Base-by-base conservation (phyloP, 2,888 invertebrate species). In the Euzophera pinguis region DNA sequence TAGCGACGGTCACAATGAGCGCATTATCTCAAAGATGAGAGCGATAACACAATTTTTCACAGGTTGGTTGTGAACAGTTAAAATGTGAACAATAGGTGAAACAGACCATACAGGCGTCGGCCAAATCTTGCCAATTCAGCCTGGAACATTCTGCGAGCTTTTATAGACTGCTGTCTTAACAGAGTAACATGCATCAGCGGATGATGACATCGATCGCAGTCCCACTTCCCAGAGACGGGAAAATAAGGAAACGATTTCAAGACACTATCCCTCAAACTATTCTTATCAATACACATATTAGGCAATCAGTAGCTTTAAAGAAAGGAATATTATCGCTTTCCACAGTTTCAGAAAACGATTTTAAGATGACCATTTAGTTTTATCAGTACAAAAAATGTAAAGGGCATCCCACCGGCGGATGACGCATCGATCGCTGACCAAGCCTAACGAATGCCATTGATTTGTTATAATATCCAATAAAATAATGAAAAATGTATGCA, bases 341-440 rank as follows among this genome's bases (percentile, higher is more conserved):
- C 38, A 51, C 54, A 58, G 51, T 53, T 60, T 63, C 60, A 17
- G 16, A 29, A 45, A 39, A 52, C 47, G 50, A 29, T 35, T 60
- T 14, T 32, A 59, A 55, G 56, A 60, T 53, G 62, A 67, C 71
- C 67, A 53, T 58, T 54, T 43, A 51, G 60, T 64, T 70, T 68
- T 69, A 68, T 65, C 58, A 65, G 52, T 56, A 68, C 69, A 75
- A 82, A 81, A 78, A 82, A 76, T 68, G 75, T 79, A 83, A 84
- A 88, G 89, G 88, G 84, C 89, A 90, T 84, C 89, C 89, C 88
- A 89, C 91, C 91, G 90, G 90, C 83, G 88, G 91, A 91, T 91
- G 91, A 91, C 91, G 91, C 91, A 91, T 91, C 91, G 91, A 91
- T 91, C 91, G 89, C 82, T 84, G 89, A 83, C 90, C 90, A 90